phyloP scores from a whole-genome alignment of 2,888 invertebrate genomes.

The Embidobia sp. region DNA sequence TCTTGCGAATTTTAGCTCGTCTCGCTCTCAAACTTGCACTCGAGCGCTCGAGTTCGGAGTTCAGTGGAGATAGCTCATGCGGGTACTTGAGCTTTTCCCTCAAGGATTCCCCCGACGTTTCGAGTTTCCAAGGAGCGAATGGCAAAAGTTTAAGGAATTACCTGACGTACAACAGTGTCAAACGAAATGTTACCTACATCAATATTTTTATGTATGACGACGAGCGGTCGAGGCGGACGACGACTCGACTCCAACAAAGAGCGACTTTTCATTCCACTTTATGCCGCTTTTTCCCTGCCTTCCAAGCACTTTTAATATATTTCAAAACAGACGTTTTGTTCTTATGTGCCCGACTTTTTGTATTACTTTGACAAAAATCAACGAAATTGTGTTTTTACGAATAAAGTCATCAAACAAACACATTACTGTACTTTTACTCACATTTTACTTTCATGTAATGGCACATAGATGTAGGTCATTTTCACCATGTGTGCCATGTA shows the following conservation, averaged over 20 bases:
- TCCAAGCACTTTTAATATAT: background rate
- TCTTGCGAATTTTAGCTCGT: constrained; percentile 60
- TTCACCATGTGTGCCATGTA: too few species aligned
- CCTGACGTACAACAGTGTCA: constrained; percentile 41
- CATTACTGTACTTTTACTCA: too few species aligned
- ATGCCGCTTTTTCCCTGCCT: background rate
- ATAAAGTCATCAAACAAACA: too few species aligned
- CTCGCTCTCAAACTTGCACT: constrained; percentile 51
- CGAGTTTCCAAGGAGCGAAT: constrained; percentile 53
- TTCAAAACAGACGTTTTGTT: too few species aligned
- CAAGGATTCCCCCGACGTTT: constrained; percentile 57
- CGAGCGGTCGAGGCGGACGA: background rate
- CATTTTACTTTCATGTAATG: too few species aligned
- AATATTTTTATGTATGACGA: constrained; percentile 48
- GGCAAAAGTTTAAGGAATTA: constrained; percentile 59
- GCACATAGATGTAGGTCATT: too few species aligned
- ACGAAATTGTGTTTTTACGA: too few species aligned
- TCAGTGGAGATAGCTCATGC: constrained; percentile 61
- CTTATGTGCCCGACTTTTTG: too few species aligned
- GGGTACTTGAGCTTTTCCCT: constrained; percentile 61
- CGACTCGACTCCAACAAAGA: constrained; percentile 16
- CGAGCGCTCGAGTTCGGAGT: constrained; percentile 44
- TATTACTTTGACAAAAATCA: too few species aligned
- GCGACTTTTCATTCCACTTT: constrained; percentile 7
- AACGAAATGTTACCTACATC: constrained; percentile 44